phyloP scores from a whole-genome alignment of 1,140 invertebrate genomes.

The Conopomorpha cramerella region DNA sequence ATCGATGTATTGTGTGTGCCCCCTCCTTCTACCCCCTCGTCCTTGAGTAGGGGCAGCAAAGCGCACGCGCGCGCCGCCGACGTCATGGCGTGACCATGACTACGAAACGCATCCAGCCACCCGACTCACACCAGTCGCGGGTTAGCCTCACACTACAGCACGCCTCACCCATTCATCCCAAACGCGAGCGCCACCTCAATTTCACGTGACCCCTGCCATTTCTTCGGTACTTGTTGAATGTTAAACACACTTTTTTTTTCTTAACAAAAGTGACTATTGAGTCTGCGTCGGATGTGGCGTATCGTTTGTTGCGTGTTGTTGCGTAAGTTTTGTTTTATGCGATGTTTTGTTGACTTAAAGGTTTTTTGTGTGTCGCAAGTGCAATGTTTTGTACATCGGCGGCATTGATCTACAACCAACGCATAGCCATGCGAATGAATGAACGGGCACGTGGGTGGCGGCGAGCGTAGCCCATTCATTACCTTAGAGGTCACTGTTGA shows the following conservation, averaged over 20 bases:
- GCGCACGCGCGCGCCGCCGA: constrained; percentile 36
- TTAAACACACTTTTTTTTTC: no score
- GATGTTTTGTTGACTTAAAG: no score
- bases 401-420: no score
- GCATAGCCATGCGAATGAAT: no score
- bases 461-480: constrained; percentile 44
- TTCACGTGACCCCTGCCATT: constrained; percentile 38
- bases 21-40: constrained; percentile 11
- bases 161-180: constrained; percentile 22
- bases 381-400: no score
- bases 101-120: constrained; percentile 22
- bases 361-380: no score
- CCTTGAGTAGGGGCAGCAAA: background rate
- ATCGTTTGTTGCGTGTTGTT: no score
- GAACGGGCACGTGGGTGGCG: constrained; percentile 40
- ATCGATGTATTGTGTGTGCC: constrained; percentile 49
- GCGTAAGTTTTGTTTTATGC: no score
- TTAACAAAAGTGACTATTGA: no score
- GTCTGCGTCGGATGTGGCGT: no score
- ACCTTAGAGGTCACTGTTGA: constrained; percentile 46
- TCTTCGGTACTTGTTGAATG: constrained; percentile 26
- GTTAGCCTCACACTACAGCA: constrained; percentile 4
- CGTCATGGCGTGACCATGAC: constrained; percentile 46
- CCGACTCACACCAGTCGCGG: constrained; percentile 8
- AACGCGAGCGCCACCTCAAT: constrained; percentile 9